These are phyloP conservation scores for Coptotermes formosanus DNA, from an alignment of 1,140 invertebrate species.

Conservation along the genomic window DNA sequence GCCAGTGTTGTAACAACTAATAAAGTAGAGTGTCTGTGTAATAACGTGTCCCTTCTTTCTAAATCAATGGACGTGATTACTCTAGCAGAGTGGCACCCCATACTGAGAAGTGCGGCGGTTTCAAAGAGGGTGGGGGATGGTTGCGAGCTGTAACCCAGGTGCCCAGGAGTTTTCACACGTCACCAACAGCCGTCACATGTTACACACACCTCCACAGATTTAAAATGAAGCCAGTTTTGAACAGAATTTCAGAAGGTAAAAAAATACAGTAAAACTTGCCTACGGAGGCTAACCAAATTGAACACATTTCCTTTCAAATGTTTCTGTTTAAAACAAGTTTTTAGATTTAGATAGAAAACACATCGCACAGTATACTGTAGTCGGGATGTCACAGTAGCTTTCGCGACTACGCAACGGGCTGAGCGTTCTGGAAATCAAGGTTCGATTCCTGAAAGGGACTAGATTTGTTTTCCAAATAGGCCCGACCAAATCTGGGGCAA, in stretches of 20 bases:
- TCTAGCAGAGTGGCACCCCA: neutral
- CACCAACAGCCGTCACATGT: neutral
- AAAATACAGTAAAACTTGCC: neutral
- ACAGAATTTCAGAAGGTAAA: neutral
- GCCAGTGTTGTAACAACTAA: no score
- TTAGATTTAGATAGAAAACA: no score
- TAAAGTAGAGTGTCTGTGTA: neutral
- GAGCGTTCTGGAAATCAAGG: no score
- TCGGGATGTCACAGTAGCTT: no score
- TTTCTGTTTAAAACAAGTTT: no score
- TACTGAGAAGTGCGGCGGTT: neutral
- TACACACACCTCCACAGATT: neutral
- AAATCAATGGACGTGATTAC: conserved; percentile 1
- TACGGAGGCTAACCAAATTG: no score
- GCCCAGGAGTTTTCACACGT: neutral
- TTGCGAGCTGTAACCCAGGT: neutral
- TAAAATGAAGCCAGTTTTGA: neutral
- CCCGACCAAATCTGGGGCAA: no score
- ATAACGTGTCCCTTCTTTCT: neutral
- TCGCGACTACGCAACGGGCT: no score
- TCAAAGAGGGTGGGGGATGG: neutral
- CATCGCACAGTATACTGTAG: no score
- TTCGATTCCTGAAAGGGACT: no score
- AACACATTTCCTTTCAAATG: no score
- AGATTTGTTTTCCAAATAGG: no score